Conservation (phyloP, 2,797 vertebrate genomes). For the Rhadinocentrus ornatus region DNA sequence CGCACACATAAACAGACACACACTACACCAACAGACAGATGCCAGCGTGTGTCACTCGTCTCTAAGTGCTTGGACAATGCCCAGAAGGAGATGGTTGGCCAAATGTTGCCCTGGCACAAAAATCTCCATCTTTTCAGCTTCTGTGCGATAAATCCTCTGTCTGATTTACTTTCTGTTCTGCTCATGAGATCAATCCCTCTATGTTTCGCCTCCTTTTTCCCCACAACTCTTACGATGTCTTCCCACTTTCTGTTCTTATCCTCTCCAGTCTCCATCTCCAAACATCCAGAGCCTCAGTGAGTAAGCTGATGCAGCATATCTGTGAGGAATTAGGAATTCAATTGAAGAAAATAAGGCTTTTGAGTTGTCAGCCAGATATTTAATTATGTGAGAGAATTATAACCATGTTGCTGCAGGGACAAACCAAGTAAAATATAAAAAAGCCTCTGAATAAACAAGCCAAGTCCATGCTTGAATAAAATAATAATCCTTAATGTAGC, state of each 20-base stretch:
- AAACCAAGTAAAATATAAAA: slow-evolving; percentile 70
- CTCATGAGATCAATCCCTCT: too few species aligned
- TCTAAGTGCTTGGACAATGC: slow-evolving; percentile 68
- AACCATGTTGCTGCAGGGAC: slow-evolving; percentile 61
- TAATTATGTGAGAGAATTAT: slow-evolving; percentile 74
- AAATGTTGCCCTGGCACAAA: slow-evolving; percentile 72
- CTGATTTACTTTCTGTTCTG: slow-evolving; percentile 49
- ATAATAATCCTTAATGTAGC: slow-evolving; percentile 46
- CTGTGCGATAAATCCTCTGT: slow-evolving; percentile 46
- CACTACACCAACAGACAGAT: slow-evolving; percentile 60
- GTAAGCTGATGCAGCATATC: slow-evolving; percentile 72
- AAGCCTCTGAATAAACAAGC: slow-evolving; percentile 71
- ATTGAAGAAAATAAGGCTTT: slow-evolving; percentile 74
- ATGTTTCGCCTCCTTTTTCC: background rate
- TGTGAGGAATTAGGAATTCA: slow-evolving; percentile 78
- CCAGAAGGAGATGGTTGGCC: slow-evolving; percentile 64
- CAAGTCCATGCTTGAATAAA: slow-evolving; percentile 62
- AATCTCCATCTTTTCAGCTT: slow-evolving; percentile 57
- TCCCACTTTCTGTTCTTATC: slow-evolving; percentile 17
- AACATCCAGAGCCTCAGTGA: slow-evolving; percentile 39
- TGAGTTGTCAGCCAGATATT: slow-evolving; percentile 77
- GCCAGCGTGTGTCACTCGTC: slow-evolving; percentile 69
- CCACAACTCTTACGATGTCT: slow-evolving; percentile 9
- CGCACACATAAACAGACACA: slow-evolving; percentile 18
- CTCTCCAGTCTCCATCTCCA: slow-evolving; percentile 13